Conservation (phyloP, 2,888 invertebrate species). For the Dastarcus helophoroides region DNA sequence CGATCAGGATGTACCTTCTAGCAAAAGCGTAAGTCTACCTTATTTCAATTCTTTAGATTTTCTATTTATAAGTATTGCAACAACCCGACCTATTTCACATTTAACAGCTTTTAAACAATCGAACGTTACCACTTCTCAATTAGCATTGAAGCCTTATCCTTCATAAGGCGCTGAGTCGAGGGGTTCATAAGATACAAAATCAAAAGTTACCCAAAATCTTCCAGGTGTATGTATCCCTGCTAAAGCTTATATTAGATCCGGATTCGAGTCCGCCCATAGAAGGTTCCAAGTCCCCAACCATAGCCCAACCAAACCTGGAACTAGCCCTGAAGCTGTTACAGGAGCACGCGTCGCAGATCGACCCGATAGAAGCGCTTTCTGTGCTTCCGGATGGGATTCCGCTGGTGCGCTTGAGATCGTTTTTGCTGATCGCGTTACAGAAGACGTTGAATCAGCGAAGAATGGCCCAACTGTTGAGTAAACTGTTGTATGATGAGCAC, state of each 20-base stretch:
- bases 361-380: slow-evolving; percentile 67
- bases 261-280: slow-evolving; percentile 26
- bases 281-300: slow-evolving; percentile 44
- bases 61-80: no score
- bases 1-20: slow-evolving; percentile 24
- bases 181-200: no score
- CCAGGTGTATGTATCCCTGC: slow-evolving; percentile 32
- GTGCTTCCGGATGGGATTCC: slow-evolving; percentile 73
- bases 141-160: no score
- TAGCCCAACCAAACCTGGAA: slow-evolving; percentile 61
- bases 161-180: no score
- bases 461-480: slow-evolving; percentile 66
- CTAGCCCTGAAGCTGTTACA: slow-evolving; percentile 71
- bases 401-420: slow-evolving; percentile 55
- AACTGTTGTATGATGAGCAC: slow-evolving; percentile 75
- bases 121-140: no score
- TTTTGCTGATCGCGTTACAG: slow-evolving; percentile 46
- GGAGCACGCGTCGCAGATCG: slow-evolving; percentile 72
- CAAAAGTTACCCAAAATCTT: slow-evolving; percentile 11
- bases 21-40: slow-evolving; percentile 23
- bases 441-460: slow-evolving; percentile 62
- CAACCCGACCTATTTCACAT: no score
- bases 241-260: slow-evolving; percentile 33
- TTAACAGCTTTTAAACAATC: no score
- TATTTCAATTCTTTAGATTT: no score